phyloP scores from a whole-genome alignment of 2,113 vertebrate species.

The Lanius collurio region DNA sequence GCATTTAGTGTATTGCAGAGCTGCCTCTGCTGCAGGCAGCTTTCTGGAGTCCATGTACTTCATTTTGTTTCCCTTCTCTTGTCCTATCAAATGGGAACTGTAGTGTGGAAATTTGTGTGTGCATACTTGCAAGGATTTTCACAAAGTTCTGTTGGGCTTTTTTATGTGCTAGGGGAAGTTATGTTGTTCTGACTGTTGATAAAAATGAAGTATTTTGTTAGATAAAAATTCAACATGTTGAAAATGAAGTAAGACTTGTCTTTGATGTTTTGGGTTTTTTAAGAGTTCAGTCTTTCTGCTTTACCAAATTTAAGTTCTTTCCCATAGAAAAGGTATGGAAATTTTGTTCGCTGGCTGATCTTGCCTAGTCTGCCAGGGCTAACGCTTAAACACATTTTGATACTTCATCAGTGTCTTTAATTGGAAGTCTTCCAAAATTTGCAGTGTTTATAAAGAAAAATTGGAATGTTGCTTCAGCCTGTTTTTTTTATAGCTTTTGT shows the following conservation, averaged over 20 bases:
- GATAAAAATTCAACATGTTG: neutral
- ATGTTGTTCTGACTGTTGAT: neutral
- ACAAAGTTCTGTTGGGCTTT: neutral
- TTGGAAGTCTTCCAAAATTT: neutral
- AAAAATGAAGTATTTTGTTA: neutral
- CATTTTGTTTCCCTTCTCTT: neutral
- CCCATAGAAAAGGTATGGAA: neutral
- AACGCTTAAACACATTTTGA: neutral
- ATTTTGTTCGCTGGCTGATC: neutral
- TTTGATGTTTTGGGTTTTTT: neutral
- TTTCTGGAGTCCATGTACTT: neutral
- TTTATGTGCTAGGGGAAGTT: neutral
- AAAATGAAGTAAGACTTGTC: neutral
- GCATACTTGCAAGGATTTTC: neutral
- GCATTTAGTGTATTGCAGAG: neutral
- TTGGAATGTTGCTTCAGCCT: neutral
- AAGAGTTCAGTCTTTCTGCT: neutral
- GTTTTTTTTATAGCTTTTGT: neutral
- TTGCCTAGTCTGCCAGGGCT: neutral
- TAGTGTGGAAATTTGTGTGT: neutral
- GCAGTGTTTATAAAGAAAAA: neutral
- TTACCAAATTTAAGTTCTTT: neutral
- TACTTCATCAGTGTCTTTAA: neutral
- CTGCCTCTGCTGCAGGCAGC: neutral
- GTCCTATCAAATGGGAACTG: neutral